Conservation (phyloP, 1,140 invertebrate genomes). For the Drosophila tristis region DNA sequence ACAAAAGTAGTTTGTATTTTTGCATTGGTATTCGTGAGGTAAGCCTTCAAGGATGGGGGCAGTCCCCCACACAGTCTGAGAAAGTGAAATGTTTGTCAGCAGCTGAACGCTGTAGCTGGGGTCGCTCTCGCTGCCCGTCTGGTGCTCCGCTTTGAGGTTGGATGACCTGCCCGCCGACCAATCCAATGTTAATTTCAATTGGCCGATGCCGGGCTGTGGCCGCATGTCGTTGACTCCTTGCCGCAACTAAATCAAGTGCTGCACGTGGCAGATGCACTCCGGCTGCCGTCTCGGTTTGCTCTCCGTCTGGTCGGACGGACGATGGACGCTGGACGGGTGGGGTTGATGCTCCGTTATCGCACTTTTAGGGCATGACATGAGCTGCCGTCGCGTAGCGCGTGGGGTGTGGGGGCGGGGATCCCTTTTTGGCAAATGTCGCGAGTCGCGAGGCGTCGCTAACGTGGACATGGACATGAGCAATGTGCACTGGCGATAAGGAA, state of each 20-base stretch:
- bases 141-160: neutral
- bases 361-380: constrained; percentile 8
- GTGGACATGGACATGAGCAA: constrained; percentile 72
- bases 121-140: too few species aligned
- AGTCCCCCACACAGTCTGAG: constrained; percentile 45
- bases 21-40: neutral
- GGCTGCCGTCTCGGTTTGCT: neutral
- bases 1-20: constrained; percentile 34
- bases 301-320: too few species aligned
- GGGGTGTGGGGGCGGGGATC: neutral
- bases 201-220: constrained; percentile 31
- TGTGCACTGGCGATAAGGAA: constrained; percentile 72
- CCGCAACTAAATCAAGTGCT: constrained; percentile 67
- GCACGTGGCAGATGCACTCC: constrained; percentile 69
- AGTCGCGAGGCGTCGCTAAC: constrained; percentile 51
- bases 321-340: neutral
- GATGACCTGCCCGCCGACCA: constrained; percentile 22
- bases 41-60: constrained; percentile 7
- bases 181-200: constrained; percentile 69
- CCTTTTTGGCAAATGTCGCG: constrained; percentile 53
- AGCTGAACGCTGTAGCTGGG: neutral
- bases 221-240: constrained; percentile 63
- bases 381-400: too few species aligned
- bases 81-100: constrained; percentile 68
- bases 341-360: constrained; percentile 51